Conservation (phyloP, 2,797 vertebrate genomes). For the Pangasius krempfi region DNA sequence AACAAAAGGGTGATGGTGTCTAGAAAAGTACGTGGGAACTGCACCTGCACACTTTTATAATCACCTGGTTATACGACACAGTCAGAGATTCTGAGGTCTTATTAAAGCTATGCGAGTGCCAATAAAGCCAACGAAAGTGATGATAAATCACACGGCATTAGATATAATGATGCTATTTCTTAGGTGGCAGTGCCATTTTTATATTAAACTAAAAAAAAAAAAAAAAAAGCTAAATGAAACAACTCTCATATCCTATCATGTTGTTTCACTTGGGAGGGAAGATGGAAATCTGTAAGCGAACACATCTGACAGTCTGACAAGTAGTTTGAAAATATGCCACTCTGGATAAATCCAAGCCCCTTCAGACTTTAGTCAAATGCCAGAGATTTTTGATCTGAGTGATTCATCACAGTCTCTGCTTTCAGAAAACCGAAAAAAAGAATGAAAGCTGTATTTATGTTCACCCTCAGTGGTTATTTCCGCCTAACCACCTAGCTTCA, state of each 20-base stretch:
- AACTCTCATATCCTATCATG: conserved; percentile 34
- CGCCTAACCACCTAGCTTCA: conserved; percentile 49
- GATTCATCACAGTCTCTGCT: conserved; percentile 47
- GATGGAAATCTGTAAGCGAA: conserved; percentile 49
- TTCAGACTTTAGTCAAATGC: conserved; percentile 45
- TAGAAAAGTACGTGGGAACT: conserved; percentile 17
- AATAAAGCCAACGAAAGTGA: conserved; percentile 32
- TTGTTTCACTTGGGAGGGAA: conserved; percentile 28
- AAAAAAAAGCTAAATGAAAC: conserved; percentile 20
- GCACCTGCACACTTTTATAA: neutral
- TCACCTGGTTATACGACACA: neutral
- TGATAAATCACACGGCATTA: conserved; percentile 46
- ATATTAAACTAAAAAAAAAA: neutral
- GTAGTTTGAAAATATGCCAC: conserved; percentile 58
- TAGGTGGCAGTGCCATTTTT: neutral
- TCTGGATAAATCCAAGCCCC: conserved; percentile 48
- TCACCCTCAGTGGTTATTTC: conserved; percentile 50
- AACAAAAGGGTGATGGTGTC: conserved; percentile 16
- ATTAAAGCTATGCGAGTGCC: conserved; percentile 37
- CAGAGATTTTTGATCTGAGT: conserved; percentile 41
- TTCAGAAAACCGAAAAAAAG: conserved; percentile 39
- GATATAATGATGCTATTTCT: conserved; percentile 50
- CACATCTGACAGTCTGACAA: conserved; percentile 44
- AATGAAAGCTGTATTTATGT: conserved; percentile 46
- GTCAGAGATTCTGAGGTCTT: conserved; percentile 22